Evolutionary conservation across 2,113 vertebrate genomes (phyloP), one percentile per base, ranked within the genome.

Genomic region (Riparia riparia): DNA sequence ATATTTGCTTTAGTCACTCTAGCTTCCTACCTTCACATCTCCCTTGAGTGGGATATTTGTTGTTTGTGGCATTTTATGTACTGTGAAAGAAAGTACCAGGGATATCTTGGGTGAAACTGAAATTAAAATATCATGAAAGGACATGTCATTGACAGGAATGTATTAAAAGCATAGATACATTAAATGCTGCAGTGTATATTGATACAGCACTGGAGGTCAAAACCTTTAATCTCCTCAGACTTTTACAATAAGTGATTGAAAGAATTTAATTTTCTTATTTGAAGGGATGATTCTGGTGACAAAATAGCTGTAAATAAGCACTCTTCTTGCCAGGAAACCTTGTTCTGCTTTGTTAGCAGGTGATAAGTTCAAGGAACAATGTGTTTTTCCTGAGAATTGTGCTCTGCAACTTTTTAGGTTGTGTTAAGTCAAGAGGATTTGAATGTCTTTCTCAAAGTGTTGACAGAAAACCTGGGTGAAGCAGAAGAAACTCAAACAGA

Each of bases 401-500:
- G 6, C 56, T 82, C 31, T 94, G 31, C 58, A 41, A 53, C 81
- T 87, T 95, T 86, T 76, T 85, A 99, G 99, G 97, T 99, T 96
- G 96, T 90, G 85, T 96, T 99, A 89, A 98, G 98, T 82, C 98
- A 99, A 93, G 99, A 99, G 53, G 99, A 99, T 96, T 91, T 99
- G 57, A 97, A 96, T 26, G 97, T 99, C 64, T 97, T 99, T 57
- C 98, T 99, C 97, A 99, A 98, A 97, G 98, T 99, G 60, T 81
- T 99, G 85, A 96, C 93, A 2, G 99, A 99, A 98, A 99, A 99
- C 97, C 98, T 99, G 70, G 98, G 98, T 26, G 99, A 99, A 94
- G 98, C 97, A 45, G 97, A 97, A 74, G 97, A 94, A 82, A 96
- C 95, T 14, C 61, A 82, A 77, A 83, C 28, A 51, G 82, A 71